Base-by-base conservation (phyloP, 1,140 invertebrate genomes). In the Pachypeltis micranthus region DNA sequence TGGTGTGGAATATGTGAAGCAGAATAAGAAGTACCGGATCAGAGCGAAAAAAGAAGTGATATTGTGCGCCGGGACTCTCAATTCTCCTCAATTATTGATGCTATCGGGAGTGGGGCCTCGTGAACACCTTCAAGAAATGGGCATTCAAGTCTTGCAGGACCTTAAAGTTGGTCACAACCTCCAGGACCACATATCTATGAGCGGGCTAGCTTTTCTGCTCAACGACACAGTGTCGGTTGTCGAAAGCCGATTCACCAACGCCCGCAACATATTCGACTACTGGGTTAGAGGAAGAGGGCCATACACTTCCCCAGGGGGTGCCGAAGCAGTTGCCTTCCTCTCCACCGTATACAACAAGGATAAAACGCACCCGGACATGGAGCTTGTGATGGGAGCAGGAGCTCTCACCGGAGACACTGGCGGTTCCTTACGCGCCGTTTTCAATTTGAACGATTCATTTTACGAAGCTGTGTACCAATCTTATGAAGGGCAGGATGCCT, bases 351-450 rank as follows among this genome's bases (percentile, higher is more conserved):
- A 77, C 67, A 78, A 80, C 67, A 51, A 63, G n/a, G 51, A 61
- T 3, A 2, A 26, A 26, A 26, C 59, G 4, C 61, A 61, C 21
- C 86, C 89, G 0, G 88, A 93, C 68, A 84, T 91, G 65, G 88
- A 92, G 70, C 72, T 92, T 0, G 85, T 91, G 3, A 77, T 90
- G 69, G 85, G 88, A 0, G 80, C 84, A 1, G 87, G 87, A 0
- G 83, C 84, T 0, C 70, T 90, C 1, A 85, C 84, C 47, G 85
- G 86, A 0, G 88, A 91, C 69, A 73, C 80, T 19, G 82, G 86
- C 16, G 83, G 90, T 62, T 77, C 83, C 63, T 65, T 85, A 63
- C 70, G 81, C 67, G 71, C 76, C 67, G 75, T 78, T 64, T 74
- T 80, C 27, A 61, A 59, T 21, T 63, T 72, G 16, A 62, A 66